phyloP scores from a whole-genome alignment of 2,113 vertebrate species.

The Gasterosteus nipponicus region DNA sequence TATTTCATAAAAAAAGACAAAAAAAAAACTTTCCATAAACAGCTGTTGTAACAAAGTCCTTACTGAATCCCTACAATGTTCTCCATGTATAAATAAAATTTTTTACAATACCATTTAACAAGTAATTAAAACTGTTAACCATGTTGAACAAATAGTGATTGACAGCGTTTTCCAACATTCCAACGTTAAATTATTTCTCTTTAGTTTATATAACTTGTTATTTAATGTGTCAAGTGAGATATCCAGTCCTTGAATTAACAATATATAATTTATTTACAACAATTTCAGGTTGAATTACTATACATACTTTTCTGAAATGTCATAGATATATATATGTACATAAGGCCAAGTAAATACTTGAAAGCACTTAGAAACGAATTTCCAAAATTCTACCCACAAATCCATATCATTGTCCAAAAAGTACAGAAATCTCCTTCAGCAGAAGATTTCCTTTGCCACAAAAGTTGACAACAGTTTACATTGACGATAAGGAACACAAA shows the following conservation, averaged over 20 bases:
- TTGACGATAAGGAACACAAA: slow-evolving; percentile 78
- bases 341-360: slow-evolving; percentile 91
- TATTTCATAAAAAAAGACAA: neutral
- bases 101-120: neutral
- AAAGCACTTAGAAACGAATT: slow-evolving; percentile 91
- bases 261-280: slow-evolving; percentile 92
- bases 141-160: neutral
- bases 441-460: slow-evolving; percentile 82
- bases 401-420: slow-evolving; percentile 87
- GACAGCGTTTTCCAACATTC: neutral
- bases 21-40: slow-evolving; percentile 14
- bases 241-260: slow-evolving; percentile 81
- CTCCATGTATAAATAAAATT: neutral
- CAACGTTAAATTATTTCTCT: neutral
- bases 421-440: slow-evolving; percentile 80
- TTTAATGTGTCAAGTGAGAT: slow-evolving; percentile 49
- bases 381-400: slow-evolving; percentile 90
- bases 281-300: slow-evolving; percentile 88
- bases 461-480: slow-evolving; percentile 86
- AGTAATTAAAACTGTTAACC: neutral
- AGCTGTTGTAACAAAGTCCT: neutral
- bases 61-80: neutral
- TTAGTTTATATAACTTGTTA: too few species aligned
- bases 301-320: slow-evolving; percentile 89
- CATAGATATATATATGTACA: slow-evolving; percentile 87